A percentile compares a stretch with the other conserved stretches of the same genome.
Conservation (phyloP, 2,113 vertebrate species). For the Sprattus sprattus region DNA sequence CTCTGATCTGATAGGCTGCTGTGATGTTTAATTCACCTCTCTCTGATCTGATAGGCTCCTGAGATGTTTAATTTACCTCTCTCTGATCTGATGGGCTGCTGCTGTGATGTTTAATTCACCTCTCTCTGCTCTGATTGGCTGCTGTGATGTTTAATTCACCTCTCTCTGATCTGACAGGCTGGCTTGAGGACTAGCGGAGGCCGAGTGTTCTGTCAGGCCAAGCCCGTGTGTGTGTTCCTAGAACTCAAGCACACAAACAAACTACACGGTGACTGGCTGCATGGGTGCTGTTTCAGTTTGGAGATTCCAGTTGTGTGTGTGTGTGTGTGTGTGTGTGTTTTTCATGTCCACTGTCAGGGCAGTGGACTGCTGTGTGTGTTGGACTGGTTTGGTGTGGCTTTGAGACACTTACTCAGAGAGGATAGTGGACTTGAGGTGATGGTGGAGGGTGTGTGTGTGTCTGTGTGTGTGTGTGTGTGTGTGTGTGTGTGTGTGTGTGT, state of each 20-base stretch:
- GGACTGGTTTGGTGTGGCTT: neutral
- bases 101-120: conserved; percentile 79
- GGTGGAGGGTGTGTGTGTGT: conserved; percentile 77
- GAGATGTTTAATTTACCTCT: conserved; percentile 97
- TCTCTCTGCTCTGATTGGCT: conserved; percentile 98
- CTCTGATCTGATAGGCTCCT: conserved; percentile 93
- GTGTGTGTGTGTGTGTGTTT: conserved; percentile 80
- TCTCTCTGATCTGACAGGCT: conserved; percentile 84
- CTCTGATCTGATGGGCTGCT: conserved; percentile 78
- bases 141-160: conserved; percentile 91
- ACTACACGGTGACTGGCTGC: conserved; percentile 98
- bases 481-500: neutral
- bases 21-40: conserved; percentile 86
- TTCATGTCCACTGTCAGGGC: conserved; percentile 27
- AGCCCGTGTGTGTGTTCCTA: conserved; percentile 89
- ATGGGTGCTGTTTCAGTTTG: conserved; percentile 81
- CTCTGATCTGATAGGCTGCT: conserved; percentile 63
- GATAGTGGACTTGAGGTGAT: conserved; percentile 60
- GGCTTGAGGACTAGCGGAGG: conserved; percentile 98
- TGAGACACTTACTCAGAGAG: neutral
- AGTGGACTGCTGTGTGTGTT: neutral
- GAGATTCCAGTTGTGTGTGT: conserved; percentile 46
- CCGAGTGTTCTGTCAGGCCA: conserved; percentile 93
- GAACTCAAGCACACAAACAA: conserved; percentile 89
- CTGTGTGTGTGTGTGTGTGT: conserved; percentile 34